phyloP scores from a whole-genome alignment of 2,113 vertebrate genomes.

The Leptobrachium leishanense region DNA sequence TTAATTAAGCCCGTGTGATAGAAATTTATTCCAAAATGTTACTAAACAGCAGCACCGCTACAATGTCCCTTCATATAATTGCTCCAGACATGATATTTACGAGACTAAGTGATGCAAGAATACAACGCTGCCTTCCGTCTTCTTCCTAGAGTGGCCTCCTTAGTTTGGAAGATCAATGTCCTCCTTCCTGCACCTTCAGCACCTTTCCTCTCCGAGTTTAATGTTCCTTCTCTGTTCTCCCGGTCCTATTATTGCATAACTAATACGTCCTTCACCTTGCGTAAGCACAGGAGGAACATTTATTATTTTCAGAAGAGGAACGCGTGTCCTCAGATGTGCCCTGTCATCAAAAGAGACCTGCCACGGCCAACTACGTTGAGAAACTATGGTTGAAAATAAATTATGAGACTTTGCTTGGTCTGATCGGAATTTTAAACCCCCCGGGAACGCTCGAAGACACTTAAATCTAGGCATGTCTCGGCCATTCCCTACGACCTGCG shows the following conservation, averaged over 20 bases:
- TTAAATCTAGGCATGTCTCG: constrained; percentile 1
- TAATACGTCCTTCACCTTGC: constrained; percentile 47
- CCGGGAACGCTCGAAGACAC: background rate
- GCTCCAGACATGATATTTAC: constrained; percentile 40
- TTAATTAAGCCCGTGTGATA: constrained; percentile 29
- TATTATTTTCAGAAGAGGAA: constrained; percentile 25
- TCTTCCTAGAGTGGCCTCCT: background rate
- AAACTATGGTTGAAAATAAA: constrained; percentile 31
- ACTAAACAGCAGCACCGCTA: constrained; percentile 3
- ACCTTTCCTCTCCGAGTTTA: constrained; percentile 24
- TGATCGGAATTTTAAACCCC: constrained; percentile 24
- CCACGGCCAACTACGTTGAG: constrained; percentile 15
- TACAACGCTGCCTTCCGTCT: constrained; percentile 18
- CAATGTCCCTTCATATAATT: constrained; percentile 29
- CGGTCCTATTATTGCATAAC: constrained; percentile 31
- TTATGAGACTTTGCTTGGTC: constrained; percentile 1
- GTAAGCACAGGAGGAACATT: constrained; percentile 36
- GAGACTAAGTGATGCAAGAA: constrained; percentile 14
- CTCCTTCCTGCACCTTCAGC: constrained; percentile 22
- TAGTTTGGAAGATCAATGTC: constrained; percentile 20
- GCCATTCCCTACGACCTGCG: too few species aligned
- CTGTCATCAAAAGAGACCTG: constrained; percentile 40
- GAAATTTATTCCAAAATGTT: constrained; percentile 24
- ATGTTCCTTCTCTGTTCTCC: constrained; percentile 1
- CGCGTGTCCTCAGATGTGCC: constrained; percentile 33